These are phyloP conservation scores for Megatriorchis doriae DNA, from an alignment of 2,113 vertebrate genomes.

Conservation along the genomic window DNA sequence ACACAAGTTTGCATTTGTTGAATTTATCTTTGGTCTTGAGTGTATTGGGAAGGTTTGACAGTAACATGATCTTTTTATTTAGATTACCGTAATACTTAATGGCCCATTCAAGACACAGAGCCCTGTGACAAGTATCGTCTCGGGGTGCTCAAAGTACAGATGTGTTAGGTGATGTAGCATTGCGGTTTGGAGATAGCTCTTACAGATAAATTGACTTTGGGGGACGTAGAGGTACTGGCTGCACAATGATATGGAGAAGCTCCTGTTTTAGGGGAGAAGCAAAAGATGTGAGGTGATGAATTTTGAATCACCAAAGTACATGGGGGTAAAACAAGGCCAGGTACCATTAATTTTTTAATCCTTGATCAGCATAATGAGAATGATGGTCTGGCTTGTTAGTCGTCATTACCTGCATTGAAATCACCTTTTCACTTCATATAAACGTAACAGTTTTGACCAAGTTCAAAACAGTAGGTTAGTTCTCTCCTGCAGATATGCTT, in stretches of 20 bases:
- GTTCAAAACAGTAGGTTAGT: not conserved
- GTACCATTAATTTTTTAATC: not conserved
- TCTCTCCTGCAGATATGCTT: not conserved
- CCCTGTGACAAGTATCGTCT: too few species aligned
- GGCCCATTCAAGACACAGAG: not conserved
- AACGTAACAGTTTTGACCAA: too few species aligned
- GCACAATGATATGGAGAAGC: rapidly evolving
- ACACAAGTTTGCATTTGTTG: not conserved
- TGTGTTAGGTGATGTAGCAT: rapidly evolving
- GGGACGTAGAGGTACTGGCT: not conserved
- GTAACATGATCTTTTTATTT: not conserved
- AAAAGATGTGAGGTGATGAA: too few species aligned
- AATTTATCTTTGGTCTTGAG: not conserved
- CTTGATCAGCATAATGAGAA: not conserved
- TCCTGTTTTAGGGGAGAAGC: not conserved
- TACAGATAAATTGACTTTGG: too few species aligned
- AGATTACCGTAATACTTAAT: rapidly evolving
- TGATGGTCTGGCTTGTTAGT: not conserved
- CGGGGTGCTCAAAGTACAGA: rapidly evolving
- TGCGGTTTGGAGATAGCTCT: not conserved
- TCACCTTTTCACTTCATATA: not conserved
- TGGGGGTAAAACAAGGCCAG: not conserved
- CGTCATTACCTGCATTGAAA: not conserved
- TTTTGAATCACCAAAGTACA: not conserved
- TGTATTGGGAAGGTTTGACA: not conserved